Base-by-base conservation (phyloP, 92 coral and sea anemone species). In the Zoanthus sansibaricus region DNA sequence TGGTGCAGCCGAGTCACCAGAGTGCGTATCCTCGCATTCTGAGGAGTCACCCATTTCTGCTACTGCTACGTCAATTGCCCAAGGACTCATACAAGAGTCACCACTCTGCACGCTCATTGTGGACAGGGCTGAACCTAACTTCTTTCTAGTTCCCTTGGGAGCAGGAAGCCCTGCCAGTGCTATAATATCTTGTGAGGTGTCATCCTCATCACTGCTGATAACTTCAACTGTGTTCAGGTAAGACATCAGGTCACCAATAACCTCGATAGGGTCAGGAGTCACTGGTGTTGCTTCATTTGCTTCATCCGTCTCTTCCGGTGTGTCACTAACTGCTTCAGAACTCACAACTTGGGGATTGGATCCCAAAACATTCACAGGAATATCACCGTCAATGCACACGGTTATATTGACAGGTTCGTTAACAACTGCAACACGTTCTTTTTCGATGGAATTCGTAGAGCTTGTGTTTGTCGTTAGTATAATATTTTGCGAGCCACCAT, bases 11-110 rank as follows among this genome's bases (percentile, higher is more conserved):
- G 92, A 66, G 44, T 82, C 91, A 79, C 74, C 62, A 0, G 82
- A 42, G 1, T 46, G 89, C 77, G 71, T 86, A 62, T 90, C 94
- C 46, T 95, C 94, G 48, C 91, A 89, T 44, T 89, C 98, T 13
- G 98, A 91, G 49, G 98, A 95, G 58, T 95, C 98, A 10, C 94
- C 96, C 72, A 95, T 91, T 79, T 95, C 96, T 18, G 89, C 89
- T 45, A 88, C 92, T 0, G 98, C 98, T 30, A 95, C 86, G 78
- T 95, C 98, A 80, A 95, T 80, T 6, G 96, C 86, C 94, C 94
- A 95, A 11, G 94, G 94, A 79, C 92, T 82, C 48, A 95, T 91
- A 58, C 95, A 93, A 3, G 98, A 95, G 87, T 95, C 98, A 16
- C 82, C 90, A 77, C 98, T 95, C 72, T 89, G 75, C 16, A 86